phyloP scores from a whole-genome alignment of 1,140 invertebrate genomes.

The Arion vulgaris region DNA sequence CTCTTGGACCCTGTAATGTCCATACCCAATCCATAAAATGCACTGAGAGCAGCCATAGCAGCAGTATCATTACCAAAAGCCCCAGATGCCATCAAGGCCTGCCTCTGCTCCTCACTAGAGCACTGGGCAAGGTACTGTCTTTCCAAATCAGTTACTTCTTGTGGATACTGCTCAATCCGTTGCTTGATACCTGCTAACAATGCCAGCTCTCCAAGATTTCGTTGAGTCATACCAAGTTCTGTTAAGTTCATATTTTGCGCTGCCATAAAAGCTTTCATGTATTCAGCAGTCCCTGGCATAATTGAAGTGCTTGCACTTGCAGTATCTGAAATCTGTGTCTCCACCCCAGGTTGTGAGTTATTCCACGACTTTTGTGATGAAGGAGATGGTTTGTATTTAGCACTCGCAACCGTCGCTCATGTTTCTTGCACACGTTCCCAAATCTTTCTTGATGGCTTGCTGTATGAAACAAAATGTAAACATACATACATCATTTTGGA shows the following conservation, averaged over 20 bases:
- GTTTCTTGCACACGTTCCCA: conserved; percentile 46
- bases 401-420: conserved; percentile 39
- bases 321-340: conserved; percentile 7
- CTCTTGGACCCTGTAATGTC: conserved; percentile 2
- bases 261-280: conserved; percentile 35
- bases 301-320: not conserved
- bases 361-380: conserved; percentile 26
- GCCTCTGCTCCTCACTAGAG: conserved; percentile 40
- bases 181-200: conserved; percentile 41
- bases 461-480: conserved; percentile 19
- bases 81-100: conserved; percentile 39
- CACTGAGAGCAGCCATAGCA: conserved; percentile 38
- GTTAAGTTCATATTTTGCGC: conserved; percentile 32
- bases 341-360: conserved; percentile 22
- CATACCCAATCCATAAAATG: conserved; percentile 35
- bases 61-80: conserved; percentile 33
- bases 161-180: conserved; percentile 36
- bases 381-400: conserved; percentile 24
- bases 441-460: conserved; percentile 47
- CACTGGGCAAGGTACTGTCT: conserved; percentile 32
- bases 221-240: conserved; percentile 21
- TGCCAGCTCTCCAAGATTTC: conserved; percentile 42
- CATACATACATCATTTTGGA: not conserved
- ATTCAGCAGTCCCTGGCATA: conserved; percentile 14
- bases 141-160: conserved; percentile 30